Percentiles rank a stretch among this genome's conserved stretches.
Evolutionary conservation across 2,888 invertebrate genomes (phyloP).

Genomic region (Napeogenes inachia): DNA sequence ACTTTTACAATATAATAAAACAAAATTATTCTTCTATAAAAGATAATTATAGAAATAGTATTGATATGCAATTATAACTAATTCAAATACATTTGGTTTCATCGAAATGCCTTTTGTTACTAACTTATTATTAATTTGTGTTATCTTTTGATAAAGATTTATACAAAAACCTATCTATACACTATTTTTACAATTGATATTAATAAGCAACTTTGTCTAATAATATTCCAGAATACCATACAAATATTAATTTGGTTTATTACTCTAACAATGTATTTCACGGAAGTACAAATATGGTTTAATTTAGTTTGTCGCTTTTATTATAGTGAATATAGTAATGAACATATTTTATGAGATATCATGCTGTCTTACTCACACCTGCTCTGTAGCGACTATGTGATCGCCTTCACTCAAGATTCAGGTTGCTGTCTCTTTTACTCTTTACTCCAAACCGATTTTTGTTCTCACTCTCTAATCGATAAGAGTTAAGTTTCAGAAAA

Average conservation of each 20-base stretch:
- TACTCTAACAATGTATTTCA: neutral
- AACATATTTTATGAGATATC: too few relatives aligned
- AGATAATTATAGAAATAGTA: too few relatives aligned
- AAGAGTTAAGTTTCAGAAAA: too few relatives aligned
- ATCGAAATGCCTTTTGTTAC: conserved; percentile 19
- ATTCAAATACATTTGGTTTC: conserved; percentile 23
- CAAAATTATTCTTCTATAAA: too few relatives aligned
- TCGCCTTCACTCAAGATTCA: too few relatives aligned
- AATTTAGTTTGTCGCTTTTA: conserved; percentile 8
- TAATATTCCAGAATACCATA: conserved; percentile 1
- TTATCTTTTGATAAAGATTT: conserved; percentile 18
- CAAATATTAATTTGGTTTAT: neutral
- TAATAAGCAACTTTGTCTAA: neutral
- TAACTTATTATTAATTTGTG: conserved; percentile 19
- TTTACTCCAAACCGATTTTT: too few relatives aligned
- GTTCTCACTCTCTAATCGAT: too few relatives aligned
- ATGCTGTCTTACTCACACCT: too few relatives aligned
- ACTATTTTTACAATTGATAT: conserved; percentile 15
- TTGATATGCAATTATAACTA: conserved; percentile 2
- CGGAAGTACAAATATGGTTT: neutral
- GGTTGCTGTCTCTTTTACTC: too few relatives aligned
- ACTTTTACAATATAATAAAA: too few relatives aligned
- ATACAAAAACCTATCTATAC: conserved; percentile 22
- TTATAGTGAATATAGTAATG: too few relatives aligned
- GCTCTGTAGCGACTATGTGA: too few relatives aligned